Evolutionary conservation across 2,797 vertebrate genomes (phyloP), one percentile per base, ranked within the genome.

Genomic region (Gymnoscopelus braueri): DNA sequence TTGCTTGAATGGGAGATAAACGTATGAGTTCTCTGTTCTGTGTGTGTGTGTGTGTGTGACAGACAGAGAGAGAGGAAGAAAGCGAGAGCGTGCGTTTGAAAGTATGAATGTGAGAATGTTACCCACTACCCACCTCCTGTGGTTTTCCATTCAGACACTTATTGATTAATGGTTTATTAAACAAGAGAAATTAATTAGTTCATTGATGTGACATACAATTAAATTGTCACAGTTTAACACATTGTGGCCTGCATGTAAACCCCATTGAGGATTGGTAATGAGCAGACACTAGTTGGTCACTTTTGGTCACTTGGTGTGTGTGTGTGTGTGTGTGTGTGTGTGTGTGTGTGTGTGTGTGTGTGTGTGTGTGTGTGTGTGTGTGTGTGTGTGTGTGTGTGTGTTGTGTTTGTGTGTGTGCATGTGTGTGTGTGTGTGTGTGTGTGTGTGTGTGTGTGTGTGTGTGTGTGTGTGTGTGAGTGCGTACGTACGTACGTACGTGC

Each of bases 131-230:
- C 13, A 15, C 32, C 58, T 23, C 78, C 70, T 73, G 47, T 81
- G 69, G 53, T 24, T 35, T 8, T 19, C 19, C 66, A 75, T 62
- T 63, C 75, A 75, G 69, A 53, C 63, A 19, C 69, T 60, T 67
- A 83, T 82, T 88, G 88, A 89, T 88, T 87, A 83, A 35, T 77
- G 29, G 47, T 87, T 81, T 69, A 83, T 69, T 75, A 76, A 85
- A 68, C 69, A 5, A 64, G 56, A 54, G 54, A 63, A 81, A 85
- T 79, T 71, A 74, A 84, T 72, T 39, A 3, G 57, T 62, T 71
- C 53, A 58, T 69, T 61, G 60, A 19, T 74, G 70, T 12, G 24
- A 67, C 68, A 69, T 71, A 62, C 78, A 35, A 87, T 89, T 82
- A 86, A 74, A 70, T 55, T 58, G 68, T 83, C 69, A 82, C 81